Evolutionary conservation across 2,113 vertebrate species (phyloP).

Genomic region (Pseudorasbora parva): DNA sequence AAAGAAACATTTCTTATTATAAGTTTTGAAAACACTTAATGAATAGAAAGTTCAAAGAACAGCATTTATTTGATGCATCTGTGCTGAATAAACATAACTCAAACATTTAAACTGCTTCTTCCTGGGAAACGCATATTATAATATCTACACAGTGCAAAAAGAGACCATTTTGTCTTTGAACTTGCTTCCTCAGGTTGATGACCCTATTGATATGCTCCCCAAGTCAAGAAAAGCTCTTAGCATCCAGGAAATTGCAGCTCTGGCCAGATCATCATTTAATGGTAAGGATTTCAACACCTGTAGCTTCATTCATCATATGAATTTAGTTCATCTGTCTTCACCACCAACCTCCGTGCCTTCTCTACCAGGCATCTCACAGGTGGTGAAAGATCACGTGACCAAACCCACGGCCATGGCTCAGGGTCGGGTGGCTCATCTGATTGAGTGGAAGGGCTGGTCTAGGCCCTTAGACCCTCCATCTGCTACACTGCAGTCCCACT

Average conservation of each 20-base stretch:
- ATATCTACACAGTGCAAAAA: background rate
- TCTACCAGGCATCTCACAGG: conserved; percentile 90
- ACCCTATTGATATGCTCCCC: conserved; percentile 94
- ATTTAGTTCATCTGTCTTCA: background rate
- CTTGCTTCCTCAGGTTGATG: conserved; percentile 84
- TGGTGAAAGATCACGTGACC: conserved; percentile 95
- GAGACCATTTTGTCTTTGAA: background rate
- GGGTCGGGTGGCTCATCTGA: conserved; percentile 95
- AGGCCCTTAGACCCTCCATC: conserved; percentile 83
- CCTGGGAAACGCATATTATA: background rate
- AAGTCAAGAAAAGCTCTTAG: conserved; percentile 93
- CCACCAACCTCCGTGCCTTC: too few species aligned
- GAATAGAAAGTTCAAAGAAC: too few species aligned
- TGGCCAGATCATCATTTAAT: conserved; percentile 94
- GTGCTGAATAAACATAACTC: background rate
- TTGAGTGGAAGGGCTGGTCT: conserved; percentile 98
- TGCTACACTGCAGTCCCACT: conserved; percentile 84
- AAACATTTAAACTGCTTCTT: background rate
- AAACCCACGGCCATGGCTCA: conserved; percentile 98
- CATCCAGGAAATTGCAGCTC: conserved; percentile 95
- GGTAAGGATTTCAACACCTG: conserved; percentile 71
- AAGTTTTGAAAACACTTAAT: too few species aligned
- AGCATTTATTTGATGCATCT: too few species aligned
- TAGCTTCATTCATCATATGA: background rate
- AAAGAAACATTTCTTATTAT: too few species aligned